Conservation (phyloP, 2,888 invertebrate species). For the Cynaeus angustus region DNA sequence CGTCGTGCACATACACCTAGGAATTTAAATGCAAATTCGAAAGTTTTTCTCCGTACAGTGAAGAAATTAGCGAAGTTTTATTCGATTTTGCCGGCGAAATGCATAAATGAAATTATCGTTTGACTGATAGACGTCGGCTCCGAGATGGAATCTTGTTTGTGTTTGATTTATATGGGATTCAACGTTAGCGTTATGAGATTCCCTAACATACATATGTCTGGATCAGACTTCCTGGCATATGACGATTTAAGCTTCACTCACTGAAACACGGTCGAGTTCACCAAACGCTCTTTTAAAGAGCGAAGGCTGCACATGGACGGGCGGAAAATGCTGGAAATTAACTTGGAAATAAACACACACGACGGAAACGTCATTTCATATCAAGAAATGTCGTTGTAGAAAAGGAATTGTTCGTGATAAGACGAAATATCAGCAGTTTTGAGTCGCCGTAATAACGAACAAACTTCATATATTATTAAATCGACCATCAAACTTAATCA, state of each 20-base stretch:
- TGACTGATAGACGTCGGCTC: conserved; percentile 47
- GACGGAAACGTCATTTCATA: background rate
- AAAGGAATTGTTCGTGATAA: background rate
- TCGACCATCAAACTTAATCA: too few species aligned
- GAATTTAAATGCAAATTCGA: conserved; percentile 48
- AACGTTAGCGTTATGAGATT: conserved; percentile 40
- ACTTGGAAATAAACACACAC: conserved; percentile 4
- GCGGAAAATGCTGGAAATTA: conserved; percentile 4
- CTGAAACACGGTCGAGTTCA: conserved; percentile 1
- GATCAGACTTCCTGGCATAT: conserved; percentile 10
- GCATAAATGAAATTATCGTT: conserved; percentile 46
- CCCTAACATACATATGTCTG: conserved; percentile 24
- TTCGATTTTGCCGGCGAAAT: conserved; percentile 16
- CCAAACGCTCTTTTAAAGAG: conserved; percentile 3
- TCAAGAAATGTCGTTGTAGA: background rate
- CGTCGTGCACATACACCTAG: conserved; percentile 10
- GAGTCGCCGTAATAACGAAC: background rate
- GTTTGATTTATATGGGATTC: conserved; percentile 46
- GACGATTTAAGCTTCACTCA: conserved; percentile 13
- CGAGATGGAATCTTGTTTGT: conserved; percentile 44
- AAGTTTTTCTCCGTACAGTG: conserved; percentile 15
- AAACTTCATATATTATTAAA: too few species aligned
- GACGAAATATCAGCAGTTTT: background rate
- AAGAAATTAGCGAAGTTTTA: background rate
- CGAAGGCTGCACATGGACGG: too few species aligned